Evolutionary conservation across 2,888 invertebrate species (phyloP).

Genomic region (Rutpela maculata): DNA sequence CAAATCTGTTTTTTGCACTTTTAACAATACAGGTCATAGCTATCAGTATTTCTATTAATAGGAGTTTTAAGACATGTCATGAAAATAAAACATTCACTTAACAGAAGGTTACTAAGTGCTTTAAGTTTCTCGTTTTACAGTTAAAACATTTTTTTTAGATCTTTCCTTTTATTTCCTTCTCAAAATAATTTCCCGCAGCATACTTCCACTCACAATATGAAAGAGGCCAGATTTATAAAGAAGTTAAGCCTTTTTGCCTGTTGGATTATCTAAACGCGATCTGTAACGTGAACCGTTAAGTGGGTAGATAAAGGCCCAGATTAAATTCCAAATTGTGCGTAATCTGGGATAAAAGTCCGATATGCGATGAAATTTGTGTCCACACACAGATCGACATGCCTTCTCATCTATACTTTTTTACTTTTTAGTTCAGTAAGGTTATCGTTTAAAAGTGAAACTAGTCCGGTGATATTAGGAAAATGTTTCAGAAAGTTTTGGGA

Average conservation of each 20-base stretch:
- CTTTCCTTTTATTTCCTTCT: too few relatives aligned
- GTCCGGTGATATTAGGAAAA: too few relatives aligned
- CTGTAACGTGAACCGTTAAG: not conserved
- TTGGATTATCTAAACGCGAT: not conserved
- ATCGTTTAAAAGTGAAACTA: too few relatives aligned
- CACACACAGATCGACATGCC: too few relatives aligned
- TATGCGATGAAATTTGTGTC: not conserved
- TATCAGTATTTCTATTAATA: not conserved
- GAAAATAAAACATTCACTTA: not conserved
- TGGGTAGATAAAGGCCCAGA: not conserved
- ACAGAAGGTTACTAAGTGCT: too few relatives aligned
- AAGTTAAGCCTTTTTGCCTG: not conserved
- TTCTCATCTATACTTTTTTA: too few relatives aligned
- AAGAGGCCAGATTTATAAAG: not conserved
- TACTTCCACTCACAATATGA: not conserved
- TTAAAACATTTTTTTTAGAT: too few relatives aligned
- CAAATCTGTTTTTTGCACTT: slow-evolving; percentile 7
- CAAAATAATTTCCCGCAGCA: too few relatives aligned
- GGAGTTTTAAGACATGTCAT: not conserved
- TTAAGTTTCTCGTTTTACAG: too few relatives aligned
- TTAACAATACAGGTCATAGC: slow-evolving; percentile 2
- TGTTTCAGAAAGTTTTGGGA: too few relatives aligned
- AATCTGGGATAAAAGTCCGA: not conserved
- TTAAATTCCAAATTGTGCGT: not conserved
- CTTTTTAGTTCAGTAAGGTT: too few relatives aligned